A percentile compares a stretch with the other conserved stretches of the same genome.
Conservation (phyloP, 2,797 vertebrate species). For the Myotis findleyi region DNA sequence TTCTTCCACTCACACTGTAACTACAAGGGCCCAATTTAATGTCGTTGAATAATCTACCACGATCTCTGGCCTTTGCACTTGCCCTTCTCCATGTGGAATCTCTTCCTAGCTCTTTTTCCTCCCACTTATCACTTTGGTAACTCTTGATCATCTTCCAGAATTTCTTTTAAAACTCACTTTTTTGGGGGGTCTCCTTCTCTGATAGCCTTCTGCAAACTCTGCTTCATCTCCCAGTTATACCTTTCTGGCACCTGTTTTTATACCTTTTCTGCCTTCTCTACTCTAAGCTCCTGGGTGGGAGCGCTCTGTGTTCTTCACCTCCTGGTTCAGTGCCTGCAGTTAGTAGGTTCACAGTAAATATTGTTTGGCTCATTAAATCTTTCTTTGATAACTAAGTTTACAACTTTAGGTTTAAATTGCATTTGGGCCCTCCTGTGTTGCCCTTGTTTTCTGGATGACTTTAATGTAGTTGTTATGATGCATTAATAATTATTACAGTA, state of each 20-base stretch:
- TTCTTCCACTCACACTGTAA: not conserved
- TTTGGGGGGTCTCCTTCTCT: not conserved
- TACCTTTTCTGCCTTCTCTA: not conserved
- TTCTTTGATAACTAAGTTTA: not conserved
- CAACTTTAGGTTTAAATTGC: not conserved
- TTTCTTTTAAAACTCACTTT: slow-evolving; percentile 8
- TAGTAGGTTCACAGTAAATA: not conserved
- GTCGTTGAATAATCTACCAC: not conserved
- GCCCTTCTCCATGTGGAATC: not conserved
- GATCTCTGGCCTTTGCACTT: not conserved
- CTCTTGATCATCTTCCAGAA: slow-evolving; percentile 19
- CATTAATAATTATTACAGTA: not conserved
- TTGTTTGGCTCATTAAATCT: not conserved
- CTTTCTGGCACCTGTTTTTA: not conserved
- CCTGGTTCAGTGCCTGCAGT: not conserved
- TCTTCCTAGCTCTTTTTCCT: not conserved
- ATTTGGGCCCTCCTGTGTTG: not conserved
- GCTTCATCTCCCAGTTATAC: not conserved
- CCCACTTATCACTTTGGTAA: not conserved
- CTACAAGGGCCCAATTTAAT: not conserved
- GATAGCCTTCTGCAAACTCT: not conserved
- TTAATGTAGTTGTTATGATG: not conserved
- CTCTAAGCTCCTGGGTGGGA: not conserved
- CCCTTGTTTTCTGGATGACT: not conserved
- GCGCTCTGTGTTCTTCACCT: not conserved